A percentile compares a stretch with the other conserved stretches of the same genome.
Evolutionary conservation across 2,113 vertebrate genomes (phyloP).

Genomic region (Dicentrarchus labrax): DNA sequence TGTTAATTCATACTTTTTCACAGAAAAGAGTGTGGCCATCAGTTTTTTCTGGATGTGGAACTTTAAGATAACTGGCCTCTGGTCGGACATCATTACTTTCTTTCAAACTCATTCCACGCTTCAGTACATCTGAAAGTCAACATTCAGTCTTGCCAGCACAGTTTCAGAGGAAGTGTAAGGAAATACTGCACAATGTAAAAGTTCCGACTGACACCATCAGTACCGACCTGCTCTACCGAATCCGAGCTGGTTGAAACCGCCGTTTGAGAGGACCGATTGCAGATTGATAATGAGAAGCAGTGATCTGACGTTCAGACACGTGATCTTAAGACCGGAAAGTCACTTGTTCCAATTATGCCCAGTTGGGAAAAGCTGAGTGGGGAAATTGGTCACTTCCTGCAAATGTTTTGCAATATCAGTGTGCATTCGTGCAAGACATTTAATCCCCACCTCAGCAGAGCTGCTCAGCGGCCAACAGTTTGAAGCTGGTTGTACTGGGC

Average conservation of each 20-base stretch:
- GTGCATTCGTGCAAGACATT: slow-evolving; percentile 68
- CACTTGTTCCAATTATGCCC: slow-evolving; percentile 16
- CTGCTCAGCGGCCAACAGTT: slow-evolving; percentile 36
- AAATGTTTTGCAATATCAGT: slow-evolving; percentile 46
- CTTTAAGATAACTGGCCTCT: slow-evolving; percentile 35
- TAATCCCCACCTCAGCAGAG: slow-evolving; percentile 65
- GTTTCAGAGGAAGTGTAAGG: neutral
- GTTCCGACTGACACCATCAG: neutral
- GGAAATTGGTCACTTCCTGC: slow-evolving; percentile 52
- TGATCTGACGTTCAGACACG: slow-evolving; percentile 26
- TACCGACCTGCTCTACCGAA: slow-evolving; percentile 3
- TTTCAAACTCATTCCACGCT: slow-evolving; percentile 47
- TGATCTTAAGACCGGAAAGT: slow-evolving; percentile 1
- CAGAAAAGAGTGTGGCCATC: neutral
- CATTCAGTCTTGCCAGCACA: slow-evolving; percentile 12
- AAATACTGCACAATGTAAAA: neutral
- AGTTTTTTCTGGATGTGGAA: neutral
- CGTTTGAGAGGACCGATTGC: slow-evolving; percentile 14
- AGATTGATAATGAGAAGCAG: slow-evolving; percentile 18
- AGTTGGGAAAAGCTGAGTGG: slow-evolving; percentile 38
- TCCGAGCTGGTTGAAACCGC: neutral
- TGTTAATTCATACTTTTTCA: slow-evolving; percentile 4
- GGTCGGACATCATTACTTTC: slow-evolving; percentile 30
- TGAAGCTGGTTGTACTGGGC: slow-evolving; percentile 32
- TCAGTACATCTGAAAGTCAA: slow-evolving; percentile 43